Evolutionary conservation across 2,113 vertebrate genomes (phyloP), one percentile per base, ranked within the genome.

Genomic region (Megaleporinus macrocephalus): DNA sequence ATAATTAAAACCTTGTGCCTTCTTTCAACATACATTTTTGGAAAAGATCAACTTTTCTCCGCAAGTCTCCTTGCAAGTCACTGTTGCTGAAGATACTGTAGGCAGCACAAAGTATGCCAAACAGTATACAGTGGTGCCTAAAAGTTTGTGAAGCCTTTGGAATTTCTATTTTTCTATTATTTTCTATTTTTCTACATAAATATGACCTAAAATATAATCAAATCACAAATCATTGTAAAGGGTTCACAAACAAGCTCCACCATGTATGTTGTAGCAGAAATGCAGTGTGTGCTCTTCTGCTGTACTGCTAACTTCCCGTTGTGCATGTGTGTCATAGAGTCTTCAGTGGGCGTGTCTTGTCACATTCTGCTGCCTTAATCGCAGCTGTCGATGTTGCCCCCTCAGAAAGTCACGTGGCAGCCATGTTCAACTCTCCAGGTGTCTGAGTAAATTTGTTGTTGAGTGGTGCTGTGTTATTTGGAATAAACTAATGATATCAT

Each of bases 361-460:
- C 53, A 55, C 62, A 12, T 83, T 84, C 66, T 86, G 75, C 70
- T 88, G 83, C 73, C 68, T 89, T 59, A 87, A 73, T 44, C 33
- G 36, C n/a, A 61, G 62, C 16, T 59, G 49, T 47, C 84, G 72
- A 16, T 83, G 83, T 79, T 86, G 85, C 30, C 82, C 4, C 13
- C 68, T 59, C 1, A 79, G 79, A 84, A 84, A 87, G 57, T 73
- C 84, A 24, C 72, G 85, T 59, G 84, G 78, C 79, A 87, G 82
- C 41, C 84, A 86, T 66, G 81, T 84, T 82, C 88, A 87, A 68
- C 26, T 87, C 16, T 88, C 87, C 80, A 89, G 88, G 88, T 89
- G 29, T 72, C 84, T 69, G 65, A 73, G 49, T 85, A 74, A 0
- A 57, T 73, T 57, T 62, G 53, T 12, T 81, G 51, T 78, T 1